These are phyloP conservation scores for Hypsopygia costalis DNA, from an alignment of 2,888 invertebrate genomes.

Conservation along the genomic window DNA sequence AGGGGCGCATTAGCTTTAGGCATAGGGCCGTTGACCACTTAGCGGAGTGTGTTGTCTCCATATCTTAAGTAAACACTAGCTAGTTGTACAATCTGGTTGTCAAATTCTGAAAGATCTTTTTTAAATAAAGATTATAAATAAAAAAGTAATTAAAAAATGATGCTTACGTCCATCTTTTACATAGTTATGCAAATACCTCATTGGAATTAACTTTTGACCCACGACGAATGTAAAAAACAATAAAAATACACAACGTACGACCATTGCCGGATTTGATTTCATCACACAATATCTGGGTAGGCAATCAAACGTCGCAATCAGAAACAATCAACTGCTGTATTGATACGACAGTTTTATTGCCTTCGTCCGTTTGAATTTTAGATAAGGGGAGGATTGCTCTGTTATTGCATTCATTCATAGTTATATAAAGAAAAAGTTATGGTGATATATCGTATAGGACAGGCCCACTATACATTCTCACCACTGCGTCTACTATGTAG, in stretches of 20 bases:
- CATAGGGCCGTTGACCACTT: no score
- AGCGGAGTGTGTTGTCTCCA: no score
- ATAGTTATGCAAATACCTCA: constrained; percentile 43
- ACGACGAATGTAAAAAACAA: constrained; percentile 3
- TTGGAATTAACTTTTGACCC: constrained; percentile 6
- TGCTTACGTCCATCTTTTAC: constrained; percentile 68
- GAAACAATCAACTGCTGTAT: constrained; percentile 53
- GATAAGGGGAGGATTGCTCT: constrained; percentile 38
- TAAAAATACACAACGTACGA: constrained; percentile 4
- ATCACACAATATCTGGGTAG: constrained; percentile 8
- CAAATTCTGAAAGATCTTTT: no score
- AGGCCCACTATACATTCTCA: no score
- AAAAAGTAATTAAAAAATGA: no score
- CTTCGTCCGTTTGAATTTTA: constrained; percentile 50
- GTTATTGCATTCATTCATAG: constrained; percentile 23
- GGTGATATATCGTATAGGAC: no score
- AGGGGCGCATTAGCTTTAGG: no score
- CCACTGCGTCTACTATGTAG: no score
- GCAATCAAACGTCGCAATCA: constrained; percentile 39
- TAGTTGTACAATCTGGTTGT: no score
- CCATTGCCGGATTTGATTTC: constrained; percentile 9
- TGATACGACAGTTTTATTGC: constrained; percentile 53
- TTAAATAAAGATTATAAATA: no score
- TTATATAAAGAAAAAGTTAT: no score
- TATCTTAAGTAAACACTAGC: no score